Evolutionary conservation across 2,797 vertebrate genomes (phyloP), one percentile per base, ranked within the genome.

Genomic region (Dermochelys coriacea): DNA sequence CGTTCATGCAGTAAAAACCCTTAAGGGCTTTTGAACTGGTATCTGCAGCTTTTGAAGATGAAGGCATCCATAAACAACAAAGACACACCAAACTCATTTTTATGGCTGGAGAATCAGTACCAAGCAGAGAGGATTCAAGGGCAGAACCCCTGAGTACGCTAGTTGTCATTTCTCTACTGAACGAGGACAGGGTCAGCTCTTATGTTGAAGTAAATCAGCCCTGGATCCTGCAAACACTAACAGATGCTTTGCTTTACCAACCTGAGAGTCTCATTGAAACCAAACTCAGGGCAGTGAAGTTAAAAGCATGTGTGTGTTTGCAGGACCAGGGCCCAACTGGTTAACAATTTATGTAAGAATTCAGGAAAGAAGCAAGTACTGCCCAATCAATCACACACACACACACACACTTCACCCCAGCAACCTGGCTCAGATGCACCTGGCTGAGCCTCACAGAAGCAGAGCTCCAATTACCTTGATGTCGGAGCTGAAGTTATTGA

Each of bases 401-500:
- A 37, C 12, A 71, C 55, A 37, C 2, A n/a, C 19, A 87, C 87
- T 8, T 47, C 89, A 50, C 50, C 82, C 41, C 45, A 52, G 86
- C 45, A 21, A 0, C 15, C n/a, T 12, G 75, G 51, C n/a, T 45
- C 54, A 89, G 61, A 37, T 21, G 4, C 6, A 14, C 23, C 18
- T n/a, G 29, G 8, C 78, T 3, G 18, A 51, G 25, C 79, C 50
- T 14, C 29, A n/a, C 41, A 80, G 74, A 75, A 15, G 31, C 50
- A 27, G 5, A 80, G 55, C 64, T 95, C 51, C 86, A 6, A 0
- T 12, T 98, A 99, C 99, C 99, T 99, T 99, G 97, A 99, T 99
- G 95, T 99, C 99, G 0, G 98, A 98, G 97, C 99, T 99, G 97
- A 99, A 99, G 98, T 99, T 99, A 97, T 99, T 99, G 98, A 99